Base-by-base conservation (phyloP, 2,888 invertebrate genomes). In the Drosophila formosana region DNA sequence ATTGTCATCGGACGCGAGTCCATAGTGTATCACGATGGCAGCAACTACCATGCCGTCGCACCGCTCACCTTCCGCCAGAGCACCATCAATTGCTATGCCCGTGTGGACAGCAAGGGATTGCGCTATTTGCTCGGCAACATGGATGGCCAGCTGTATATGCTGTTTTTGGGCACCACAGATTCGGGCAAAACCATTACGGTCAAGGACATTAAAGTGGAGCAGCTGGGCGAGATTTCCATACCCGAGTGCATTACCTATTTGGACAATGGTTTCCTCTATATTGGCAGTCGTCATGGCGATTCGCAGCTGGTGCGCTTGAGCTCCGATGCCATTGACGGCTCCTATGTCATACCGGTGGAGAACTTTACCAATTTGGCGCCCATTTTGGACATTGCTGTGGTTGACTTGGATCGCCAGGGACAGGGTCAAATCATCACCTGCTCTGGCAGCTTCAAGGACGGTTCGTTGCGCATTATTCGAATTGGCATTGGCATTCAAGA, bases 401-500 rank as follows among this genome's bases (percentile, higher is more conserved):
- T 99, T 2, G 99, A 99, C 93, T 94, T 99, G 72, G 99, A 99
- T 93, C 93, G 97, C 13, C 98, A 98, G 92, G 99, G 99, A 0
- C 99, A 99, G 93, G 98, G 98, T 11, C 98, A 98, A 92, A 95
- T 99, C 74, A 98, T 99, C 46, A 99, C 99, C 0, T 99, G 99
- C 91, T 99, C 99, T 0, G 99, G 97, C 8, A 97, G 97, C 3
- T 98, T 96, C 92, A 99, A 99, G 92, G 99, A 99, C 93, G 99
- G 99, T 0, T 98, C 99, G 0, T 93, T 99, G 37, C 94, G 99
- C 58, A 98, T 99, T 69, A 99, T 99, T 76, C 91, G 92, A 78
- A 99, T 99, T 93, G 99, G 99, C 3, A 99, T 99, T 89, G 99
- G 99, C 3, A 99, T 99, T 69, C 98, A 99, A 82, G 99, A 99